Conservation (phyloP, 1,140 invertebrate species). For the Drosophila pseudoananassae region DNA sequence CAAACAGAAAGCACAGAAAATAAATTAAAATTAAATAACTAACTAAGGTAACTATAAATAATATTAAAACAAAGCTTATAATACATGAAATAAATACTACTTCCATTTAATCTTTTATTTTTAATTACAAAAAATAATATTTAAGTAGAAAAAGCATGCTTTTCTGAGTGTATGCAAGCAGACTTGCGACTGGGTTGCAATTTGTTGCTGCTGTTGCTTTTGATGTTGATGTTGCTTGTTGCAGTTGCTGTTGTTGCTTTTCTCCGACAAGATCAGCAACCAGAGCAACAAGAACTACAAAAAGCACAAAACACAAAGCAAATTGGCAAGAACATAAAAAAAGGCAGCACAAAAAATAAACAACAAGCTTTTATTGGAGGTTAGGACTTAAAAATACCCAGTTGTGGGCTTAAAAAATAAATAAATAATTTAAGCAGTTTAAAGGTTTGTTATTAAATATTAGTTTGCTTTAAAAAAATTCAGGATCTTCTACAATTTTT, state of each 20-base stretch:
- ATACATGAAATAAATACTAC: too few relatives aligned
- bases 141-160: neutral
- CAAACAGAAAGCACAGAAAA: slow-evolving; percentile 23
- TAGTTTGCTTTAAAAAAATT: neutral
- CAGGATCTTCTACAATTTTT: too few relatives aligned
- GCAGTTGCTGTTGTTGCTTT: neutral
- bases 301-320: slow-evolving; percentile 32
- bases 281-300: slow-evolving; percentile 25
- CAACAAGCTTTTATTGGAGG: slow-evolving; percentile 7
- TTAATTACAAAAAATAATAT: neutral
- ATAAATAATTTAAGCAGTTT: neutral
- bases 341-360: slow-evolving; percentile 21
- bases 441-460: too few relatives aligned
- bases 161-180: neutral
- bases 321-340: slow-evolving; percentile 50
- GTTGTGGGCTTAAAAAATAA: neutral
- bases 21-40: neutral
- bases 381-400: neutral
- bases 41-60: neutral
- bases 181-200: slow-evolving; percentile 27
- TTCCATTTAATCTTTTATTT: neutral
- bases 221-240: slow-evolving; percentile 21
- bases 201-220: slow-evolving; percentile 32
- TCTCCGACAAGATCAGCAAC: slow-evolving; percentile 47
- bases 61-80: neutral